Evolutionary conservation across 2,888 invertebrate species (phyloP).

Genomic region (Ellobium chinense): DNA sequence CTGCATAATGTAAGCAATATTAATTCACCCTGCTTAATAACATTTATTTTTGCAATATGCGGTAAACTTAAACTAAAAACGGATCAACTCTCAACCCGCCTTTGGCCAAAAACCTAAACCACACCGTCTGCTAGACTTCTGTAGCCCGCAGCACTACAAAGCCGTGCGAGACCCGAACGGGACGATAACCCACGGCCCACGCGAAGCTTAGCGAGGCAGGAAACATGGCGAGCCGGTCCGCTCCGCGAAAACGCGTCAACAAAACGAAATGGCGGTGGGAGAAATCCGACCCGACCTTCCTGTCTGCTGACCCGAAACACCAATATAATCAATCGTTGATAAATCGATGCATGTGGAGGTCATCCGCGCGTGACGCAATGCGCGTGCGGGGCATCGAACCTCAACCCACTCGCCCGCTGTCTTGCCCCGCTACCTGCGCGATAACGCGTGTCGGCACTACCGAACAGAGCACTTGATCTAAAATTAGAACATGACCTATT

Average conservation of each 20-base stretch:
- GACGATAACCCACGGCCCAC: not conserved
- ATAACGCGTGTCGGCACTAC: not conserved
- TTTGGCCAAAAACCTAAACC: not conserved
- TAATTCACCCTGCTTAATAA: too few species aligned
- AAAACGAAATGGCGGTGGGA: constrained; percentile 13
- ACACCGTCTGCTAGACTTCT: too few species aligned
- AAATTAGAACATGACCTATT: constrained; percentile 31
- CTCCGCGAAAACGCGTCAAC: constrained; percentile 5
- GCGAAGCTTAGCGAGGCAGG: not conserved
- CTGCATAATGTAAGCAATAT: too few species aligned
- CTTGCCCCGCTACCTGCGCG: not conserved
- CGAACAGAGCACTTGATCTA: not conserved
- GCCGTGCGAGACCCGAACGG: not conserved
- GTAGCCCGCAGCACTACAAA: not conserved
- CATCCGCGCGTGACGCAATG: constrained; percentile 7
- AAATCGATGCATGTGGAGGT: constrained; percentile 10
- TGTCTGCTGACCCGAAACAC: constrained; percentile 41
- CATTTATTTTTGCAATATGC: too few species aligned
- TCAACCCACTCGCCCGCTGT: not conserved
- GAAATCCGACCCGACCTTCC: constrained; percentile 37
- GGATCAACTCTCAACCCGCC: not conserved
- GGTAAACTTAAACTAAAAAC: too few species aligned
- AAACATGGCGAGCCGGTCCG: constrained; percentile 18
- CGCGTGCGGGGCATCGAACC: constrained; percentile 37
- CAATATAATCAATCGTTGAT: constrained; percentile 40